Base-by-base conservation (phyloP, 2,888 invertebrate species). In the Lissocephala sabroskyi region DNA sequence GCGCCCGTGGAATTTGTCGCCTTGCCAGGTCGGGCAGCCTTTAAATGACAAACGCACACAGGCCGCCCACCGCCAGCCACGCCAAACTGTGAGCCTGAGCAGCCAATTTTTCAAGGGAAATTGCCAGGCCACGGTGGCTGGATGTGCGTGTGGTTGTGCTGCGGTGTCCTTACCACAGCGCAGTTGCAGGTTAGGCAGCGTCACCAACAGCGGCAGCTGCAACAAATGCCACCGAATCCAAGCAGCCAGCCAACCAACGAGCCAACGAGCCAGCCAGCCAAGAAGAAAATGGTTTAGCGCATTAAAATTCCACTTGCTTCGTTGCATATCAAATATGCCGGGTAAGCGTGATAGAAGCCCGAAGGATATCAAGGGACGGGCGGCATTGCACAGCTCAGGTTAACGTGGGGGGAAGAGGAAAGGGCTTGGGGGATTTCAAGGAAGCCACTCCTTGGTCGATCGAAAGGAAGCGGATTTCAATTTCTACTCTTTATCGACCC, bases 301-400 rank as follows among this genome's bases (percentile, higher is more conserved):
- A 71, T 71, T 71, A 71, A 76, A 71, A 71, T 71, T 71, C 70
- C 76, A 59, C 70, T 76, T 71, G 71, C 71, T 55, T 58, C 62
- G 74, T 59, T 70, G 71, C 77, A 73, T 76, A 74, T 66, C 70
- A 76, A 73, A 70, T 74, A 76, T 63, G 68, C 58, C 65, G 56
- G 50, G 50, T 55, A 62, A 60, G 53, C 65, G n/a, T n/a, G n/a
- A n/a, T n/a, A n/a, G n/a, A n/a, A n/a, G n/a, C n/a, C n/a, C n/a
- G n/a, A n/a, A n/a, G n/a, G n/a, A n/a, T n/a, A n/a, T n/a, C n/a
- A n/a, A n/a, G n/a, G n/a, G 60, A 44, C 30, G 48, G 35, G 30
- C 32, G 41, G 19, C 28, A 36, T 36, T 11, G 28, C 49, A 48
- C 30, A 40, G 41, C n/a, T n/a, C n/a, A n/a, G n/a, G n/a, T n/a